Evolutionary conservation across 37 sponge, comb jelly and placozoan species (phyloP).

Genomic region (Halisarca cf. caerulea): DNA sequence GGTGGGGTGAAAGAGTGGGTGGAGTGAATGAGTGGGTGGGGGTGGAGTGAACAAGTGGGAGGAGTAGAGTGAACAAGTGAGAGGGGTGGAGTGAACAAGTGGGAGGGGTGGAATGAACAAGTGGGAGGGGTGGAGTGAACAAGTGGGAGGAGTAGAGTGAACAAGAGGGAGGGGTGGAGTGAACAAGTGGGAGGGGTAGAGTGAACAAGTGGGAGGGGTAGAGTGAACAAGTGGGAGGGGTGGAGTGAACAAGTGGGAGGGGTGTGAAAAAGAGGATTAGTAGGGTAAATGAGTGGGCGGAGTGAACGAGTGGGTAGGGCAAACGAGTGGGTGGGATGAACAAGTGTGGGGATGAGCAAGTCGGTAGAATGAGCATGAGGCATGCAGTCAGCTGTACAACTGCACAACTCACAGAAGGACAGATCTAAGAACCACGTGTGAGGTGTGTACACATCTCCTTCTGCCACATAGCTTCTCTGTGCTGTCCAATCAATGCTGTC

Average conservation of each 20-base stretch:
- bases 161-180: neutral
- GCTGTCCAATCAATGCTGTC: constrained; percentile 77
- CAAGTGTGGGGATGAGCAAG: neutral
- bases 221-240: too few species aligned
- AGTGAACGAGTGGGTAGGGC: neutral
- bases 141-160: neutral
- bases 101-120: neutral
- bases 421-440: constrained; percentile 61
- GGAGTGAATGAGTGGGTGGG: neutral
- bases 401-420: constrained; percentile 38
- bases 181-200: neutral
- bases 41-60: neutral
- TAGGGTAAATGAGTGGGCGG: neutral
- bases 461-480: constrained; percentile 76
- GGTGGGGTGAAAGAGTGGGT: neutral
- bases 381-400: too few species aligned
- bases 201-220: too few species aligned
- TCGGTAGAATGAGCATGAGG: neutral
- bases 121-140: neutral
- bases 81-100: neutral
- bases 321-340: neutral
- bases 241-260: too few species aligned
- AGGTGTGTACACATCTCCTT: constrained; percentile 81
- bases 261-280: neutral
- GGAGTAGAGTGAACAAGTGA: neutral